Evolutionary conservation across 2,888 invertebrate species (phyloP), one percentile per base, ranked within the genome.

Genomic region (Acanthoscelides obtectus): DNA sequence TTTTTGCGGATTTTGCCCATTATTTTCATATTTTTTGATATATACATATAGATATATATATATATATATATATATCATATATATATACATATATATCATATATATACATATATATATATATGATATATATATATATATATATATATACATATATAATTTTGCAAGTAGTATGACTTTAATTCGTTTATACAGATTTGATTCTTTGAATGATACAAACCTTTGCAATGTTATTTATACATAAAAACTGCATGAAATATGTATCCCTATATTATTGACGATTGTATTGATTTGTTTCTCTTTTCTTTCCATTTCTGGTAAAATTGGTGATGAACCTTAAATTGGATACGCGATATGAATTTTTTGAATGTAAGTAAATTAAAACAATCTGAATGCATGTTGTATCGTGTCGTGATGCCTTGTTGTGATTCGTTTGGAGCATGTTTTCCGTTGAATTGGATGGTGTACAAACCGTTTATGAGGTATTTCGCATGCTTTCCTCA

Each of bases 351-450:
- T 45, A 45, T 17, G 45, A 45, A 45, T 45, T 45, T 45, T 68
- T 22, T 70, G 27, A 69, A 74, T 72, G 74, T 74, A 74, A 74
- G 74, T 74, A 74, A 72, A 67, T 8, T 66, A 65, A 67, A 64
- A 64, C 25, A 64, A 12, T 69, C 25, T 22, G 2, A 17, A 12
- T 20, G 69, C 69, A 69, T 65, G 64, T 45, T 45, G 45, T 45
- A 17, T 12, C 45, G 45, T 45, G 1, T 45, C 12, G 17, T 45
- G 8, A 12, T 45, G 6, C 45, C 12, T 45, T 45, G n/a, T n/a
- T n/a, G 17, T 45, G 8, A 12, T 45, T 45, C 45, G 45, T 45
- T 45, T 45, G 17, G 45, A 12, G 45, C 17, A 45, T 45, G n/a
- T 45, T 45, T 45, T 45, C 17, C 17, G 17, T 45, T 12, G 45